phyloP scores from a whole-genome alignment of 1,140 invertebrate species.

The Sarcophaga bullata region DNA sequence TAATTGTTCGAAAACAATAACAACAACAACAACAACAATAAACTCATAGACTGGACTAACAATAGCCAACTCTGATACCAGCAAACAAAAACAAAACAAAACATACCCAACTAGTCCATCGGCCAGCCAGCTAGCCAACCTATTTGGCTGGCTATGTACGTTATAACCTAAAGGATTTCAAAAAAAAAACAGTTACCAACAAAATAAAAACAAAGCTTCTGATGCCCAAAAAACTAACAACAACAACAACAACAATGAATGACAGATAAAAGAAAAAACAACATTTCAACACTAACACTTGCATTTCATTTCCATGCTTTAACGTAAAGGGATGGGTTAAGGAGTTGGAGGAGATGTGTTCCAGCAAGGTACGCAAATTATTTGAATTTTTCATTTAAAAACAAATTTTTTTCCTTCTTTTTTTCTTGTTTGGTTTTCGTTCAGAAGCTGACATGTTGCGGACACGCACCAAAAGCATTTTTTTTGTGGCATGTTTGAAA shows the following conservation, averaged over 20 bases:
- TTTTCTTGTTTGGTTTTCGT: background rate
- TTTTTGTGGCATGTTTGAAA: background rate
- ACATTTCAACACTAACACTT: background rate
- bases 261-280: too few species aligned
- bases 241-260: background rate
- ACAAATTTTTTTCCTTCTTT: background rate
- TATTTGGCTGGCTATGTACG: too few species aligned
- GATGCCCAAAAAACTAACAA: background rate
- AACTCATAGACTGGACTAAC: too few species aligned
- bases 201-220: too few species aligned
- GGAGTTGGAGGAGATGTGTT: background rate
- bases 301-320: background rate
- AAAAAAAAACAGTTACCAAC: too few species aligned
- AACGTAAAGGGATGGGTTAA: background rate
- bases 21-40: too few species aligned
- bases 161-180: too few species aligned
- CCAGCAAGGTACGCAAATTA: conserved; percentile 23
- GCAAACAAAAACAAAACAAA: too few species aligned
- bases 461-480: conserved; percentile 19
- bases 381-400: conserved; percentile 35
- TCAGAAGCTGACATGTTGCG: background rate
- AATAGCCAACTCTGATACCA: too few species aligned
- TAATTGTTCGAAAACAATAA: too few species aligned
- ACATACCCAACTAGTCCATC: too few species aligned
- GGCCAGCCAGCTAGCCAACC: too few species aligned